A percentile compares a stretch with the other conserved stretches of the same genome.
Conservation (phyloP, 2,113 vertebrate species). For the Sander vitreus region DNA sequence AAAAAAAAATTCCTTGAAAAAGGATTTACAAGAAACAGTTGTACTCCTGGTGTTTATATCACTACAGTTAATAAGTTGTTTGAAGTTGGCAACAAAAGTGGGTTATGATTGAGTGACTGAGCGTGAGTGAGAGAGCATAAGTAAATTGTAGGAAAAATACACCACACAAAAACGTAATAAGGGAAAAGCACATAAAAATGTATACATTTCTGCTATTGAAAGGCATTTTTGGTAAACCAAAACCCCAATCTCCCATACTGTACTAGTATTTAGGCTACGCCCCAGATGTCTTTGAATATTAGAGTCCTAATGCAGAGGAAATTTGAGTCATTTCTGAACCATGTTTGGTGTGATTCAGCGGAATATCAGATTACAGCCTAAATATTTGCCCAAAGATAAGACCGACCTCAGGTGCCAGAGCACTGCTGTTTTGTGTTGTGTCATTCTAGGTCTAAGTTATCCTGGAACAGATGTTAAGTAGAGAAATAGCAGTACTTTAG, state of each 20-base stretch:
- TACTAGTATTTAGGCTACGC: not conserved
- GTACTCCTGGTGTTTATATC: not conserved
- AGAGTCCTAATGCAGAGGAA: not conserved
- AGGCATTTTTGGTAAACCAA: not conserved
- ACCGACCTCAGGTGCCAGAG: not conserved
- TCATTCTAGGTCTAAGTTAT: too few relatives aligned
- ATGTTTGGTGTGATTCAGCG: not conserved
- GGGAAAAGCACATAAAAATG: not conserved
- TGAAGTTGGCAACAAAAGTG: not conserved
- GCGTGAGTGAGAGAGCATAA: not conserved
- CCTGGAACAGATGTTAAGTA: not conserved
- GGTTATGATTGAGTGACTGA: not conserved
- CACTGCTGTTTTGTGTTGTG: not conserved
- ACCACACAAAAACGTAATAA: not conserved
- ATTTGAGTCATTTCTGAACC: not conserved
- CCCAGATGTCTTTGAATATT: not conserved
- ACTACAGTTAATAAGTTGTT: not conserved
- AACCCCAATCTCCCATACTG: not conserved
- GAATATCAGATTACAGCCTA: slow-evolving; percentile 6
- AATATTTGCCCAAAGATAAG: slow-evolving; percentile 20
- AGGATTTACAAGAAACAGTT: not conserved
- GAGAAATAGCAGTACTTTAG: not conserved
- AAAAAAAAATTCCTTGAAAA: not conserved
- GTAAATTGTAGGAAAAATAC: not conserved
- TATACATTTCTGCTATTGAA: not conserved